Evolutionary conservation across 2,113 vertebrate genomes (phyloP), one percentile per base, ranked within the genome.

Genomic region (Cricetomys ansorgei): DNA sequence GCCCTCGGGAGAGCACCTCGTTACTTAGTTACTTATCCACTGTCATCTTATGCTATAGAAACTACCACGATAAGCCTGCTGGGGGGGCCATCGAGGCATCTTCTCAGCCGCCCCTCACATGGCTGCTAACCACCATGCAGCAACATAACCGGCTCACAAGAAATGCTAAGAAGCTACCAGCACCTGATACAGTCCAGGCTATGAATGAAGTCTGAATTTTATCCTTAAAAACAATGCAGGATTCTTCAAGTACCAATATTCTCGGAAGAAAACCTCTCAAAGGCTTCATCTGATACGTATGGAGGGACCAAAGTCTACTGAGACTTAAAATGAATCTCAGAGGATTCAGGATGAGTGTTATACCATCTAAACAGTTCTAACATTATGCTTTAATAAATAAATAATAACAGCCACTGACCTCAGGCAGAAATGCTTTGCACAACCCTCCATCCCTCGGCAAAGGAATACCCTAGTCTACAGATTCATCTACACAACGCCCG

Each of bases 241-340:
- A 76, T 43, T 88, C 92, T 93, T 37, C 57, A 95, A 96, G 90
- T 53, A 92, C 43, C 87, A 93, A 91, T 16, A 81, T 79, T 92
- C 55, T 94, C 75, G 88, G 89, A 89, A 97, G 84, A 85, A 94
- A 97, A 95, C 53, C 72, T 75, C 94, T 95, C 88, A n/a, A 73
- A 96, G 88, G n/a, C 91, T 88, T 86, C 96, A 73, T 67, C 57
- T 87, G 91, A 97, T 88, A 64, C 59, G 92, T 95, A 96, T 91
- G 88, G 92, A 94, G 94, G 92, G 97, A 37, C 53, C 76, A 69
- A 90, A 94, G 80, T 92, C 90, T 85, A 81, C 76, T 50, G 84
- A 94, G 92, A 96, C 67, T 95, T 84, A 80, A 92, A 88, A 80
- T 91, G 87, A 93, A 86, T 93, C 92, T 93, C 92, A 77, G 77